Conservation (phyloP, 1,140 invertebrate species). For the Tachypleus tridentatus region DNA sequence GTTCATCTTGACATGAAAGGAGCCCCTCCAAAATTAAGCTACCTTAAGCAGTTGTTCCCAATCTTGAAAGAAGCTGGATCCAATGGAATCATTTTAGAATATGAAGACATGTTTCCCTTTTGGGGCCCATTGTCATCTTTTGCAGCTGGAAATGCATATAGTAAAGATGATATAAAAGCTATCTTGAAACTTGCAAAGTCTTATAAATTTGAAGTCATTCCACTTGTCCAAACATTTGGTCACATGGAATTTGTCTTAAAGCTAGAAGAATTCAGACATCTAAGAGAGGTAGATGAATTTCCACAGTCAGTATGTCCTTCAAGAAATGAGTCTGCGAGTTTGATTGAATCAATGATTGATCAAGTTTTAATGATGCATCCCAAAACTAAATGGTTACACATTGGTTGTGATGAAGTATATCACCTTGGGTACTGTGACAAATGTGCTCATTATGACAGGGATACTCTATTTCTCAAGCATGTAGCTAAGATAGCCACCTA, state of each 20-base stretch:
- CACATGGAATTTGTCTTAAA: slow-evolving; percentile 87
- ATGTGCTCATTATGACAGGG: slow-evolving; percentile 46
- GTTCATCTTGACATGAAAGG: slow-evolving; percentile 65
- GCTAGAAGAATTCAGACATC: slow-evolving; percentile 53
- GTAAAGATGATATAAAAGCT: slow-evolving; percentile 47
- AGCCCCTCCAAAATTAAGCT: slow-evolving; percentile 51
- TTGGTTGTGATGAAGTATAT: slow-evolving; percentile 49
- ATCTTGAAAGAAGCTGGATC: slow-evolving; percentile 57
- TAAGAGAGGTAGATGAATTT: slow-evolving; percentile 61
- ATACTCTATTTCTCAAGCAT: slow-evolving; percentile 54
- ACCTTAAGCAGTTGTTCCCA: slow-evolving; percentile 46
- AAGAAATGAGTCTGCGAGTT: slow-evolving; percentile 50
- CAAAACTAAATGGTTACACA: slow-evolving; percentile 39
- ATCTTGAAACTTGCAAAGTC: slow-evolving; percentile 50
- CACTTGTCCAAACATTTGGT: slow-evolving; percentile 90
- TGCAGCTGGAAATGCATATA: slow-evolving; percentile 64
- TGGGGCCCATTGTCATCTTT: slow-evolving; percentile 51
- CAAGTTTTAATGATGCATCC: slow-evolving; percentile 52
- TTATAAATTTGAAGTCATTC: slow-evolving; percentile 65
- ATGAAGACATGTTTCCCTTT: slow-evolving; percentile 90
- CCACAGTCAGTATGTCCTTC: slow-evolving; percentile 76
- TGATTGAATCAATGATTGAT: slow-evolving; percentile 65
- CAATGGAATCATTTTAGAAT: slow-evolving; percentile 82
- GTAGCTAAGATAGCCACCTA: slow-evolving; percentile 40
- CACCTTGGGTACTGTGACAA: slow-evolving; percentile 65